These are phyloP conservation scores for Muschampia plurimacula DNA, from an alignment of 2,888 invertebrate genomes.

Conservation along the genomic window DNA sequence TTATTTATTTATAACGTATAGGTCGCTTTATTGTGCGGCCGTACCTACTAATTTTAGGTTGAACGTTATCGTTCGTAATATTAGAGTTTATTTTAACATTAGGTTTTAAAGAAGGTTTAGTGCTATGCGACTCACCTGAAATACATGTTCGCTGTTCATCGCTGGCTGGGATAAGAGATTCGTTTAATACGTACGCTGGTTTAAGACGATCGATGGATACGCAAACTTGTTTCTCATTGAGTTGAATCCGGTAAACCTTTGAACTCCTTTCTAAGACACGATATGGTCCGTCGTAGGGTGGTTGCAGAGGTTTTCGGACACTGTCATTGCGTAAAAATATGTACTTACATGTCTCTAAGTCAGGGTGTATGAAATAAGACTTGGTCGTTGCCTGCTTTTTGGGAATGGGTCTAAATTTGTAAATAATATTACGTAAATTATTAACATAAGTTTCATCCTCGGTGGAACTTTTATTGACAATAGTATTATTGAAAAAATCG, in stretches of 20 bases:
- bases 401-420: no score
- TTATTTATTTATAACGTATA: background rate
- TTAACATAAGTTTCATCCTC: no score
- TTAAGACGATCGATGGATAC: conserved; percentile 35
- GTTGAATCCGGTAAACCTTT: conserved; percentile 10
- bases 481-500: no score
- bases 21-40: conserved; percentile 5
- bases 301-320: conserved; percentile 18
- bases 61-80: background rate
- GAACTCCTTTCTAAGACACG: conserved; percentile 4
- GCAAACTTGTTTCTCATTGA: background rate
- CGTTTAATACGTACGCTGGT: conserved; percentile 26
- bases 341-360: no score
- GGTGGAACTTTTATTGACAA: no score
- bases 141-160: background rate
- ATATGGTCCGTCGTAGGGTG: conserved; percentile 28
- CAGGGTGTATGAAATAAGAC: no score
- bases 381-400: no score
- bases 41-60: background rate
- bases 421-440: no score
- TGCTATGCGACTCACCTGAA: background rate
- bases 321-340: conserved; percentile 22
- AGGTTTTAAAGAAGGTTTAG: background rate
- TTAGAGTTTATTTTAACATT: no score
- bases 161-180: background rate